These are phyloP conservation scores for Gallinago nigripennis DNA, from an alignment of 2,797 vertebrate genomes.

Conservation along the genomic window DNA sequence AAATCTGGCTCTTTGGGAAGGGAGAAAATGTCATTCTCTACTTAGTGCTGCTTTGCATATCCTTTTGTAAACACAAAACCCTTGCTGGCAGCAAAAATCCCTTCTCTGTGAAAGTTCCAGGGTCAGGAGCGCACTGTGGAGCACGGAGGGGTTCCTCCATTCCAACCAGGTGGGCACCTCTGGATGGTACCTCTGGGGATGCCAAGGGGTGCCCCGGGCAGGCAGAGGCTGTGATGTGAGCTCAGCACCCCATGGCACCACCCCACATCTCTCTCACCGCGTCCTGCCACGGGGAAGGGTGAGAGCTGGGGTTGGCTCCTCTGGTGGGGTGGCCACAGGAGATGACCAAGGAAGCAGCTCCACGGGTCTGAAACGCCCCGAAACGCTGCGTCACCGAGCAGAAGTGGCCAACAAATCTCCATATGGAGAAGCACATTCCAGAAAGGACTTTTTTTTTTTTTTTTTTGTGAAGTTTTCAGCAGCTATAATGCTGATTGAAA, in stretches of 20 bases:
- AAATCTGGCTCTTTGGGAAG: slow-evolving; percentile 64
- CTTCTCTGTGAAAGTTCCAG: background rate
- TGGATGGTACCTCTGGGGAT: too few species aligned
- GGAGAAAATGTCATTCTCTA: slow-evolving; percentile 61
- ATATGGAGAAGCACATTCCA: background rate
- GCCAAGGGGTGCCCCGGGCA: background rate
- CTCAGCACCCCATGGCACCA: rapidly evolving
- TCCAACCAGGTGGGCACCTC: background rate
- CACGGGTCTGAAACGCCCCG: rapidly evolving
- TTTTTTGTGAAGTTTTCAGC: background rate
- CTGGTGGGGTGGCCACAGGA: background rate
- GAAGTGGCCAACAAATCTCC: background rate
- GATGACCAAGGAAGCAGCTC: background rate
- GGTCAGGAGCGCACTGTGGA: slow-evolving; percentile 49
- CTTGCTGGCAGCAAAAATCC: slow-evolving; percentile 18
- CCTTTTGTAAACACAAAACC: slow-evolving; percentile 41
- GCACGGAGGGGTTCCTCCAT: background rate
- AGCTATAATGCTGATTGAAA: background rate
- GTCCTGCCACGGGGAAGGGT: background rate
- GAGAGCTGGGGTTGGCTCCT: background rate
- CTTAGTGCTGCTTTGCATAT: slow-evolving; percentile 63
- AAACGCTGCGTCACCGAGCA: background rate
- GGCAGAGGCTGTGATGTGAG: background rate
- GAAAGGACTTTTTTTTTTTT: background rate
- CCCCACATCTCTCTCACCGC: background rate